Conservation (phyloP, 1,140 invertebrate species). For the Eufriesea mexicana region DNA sequence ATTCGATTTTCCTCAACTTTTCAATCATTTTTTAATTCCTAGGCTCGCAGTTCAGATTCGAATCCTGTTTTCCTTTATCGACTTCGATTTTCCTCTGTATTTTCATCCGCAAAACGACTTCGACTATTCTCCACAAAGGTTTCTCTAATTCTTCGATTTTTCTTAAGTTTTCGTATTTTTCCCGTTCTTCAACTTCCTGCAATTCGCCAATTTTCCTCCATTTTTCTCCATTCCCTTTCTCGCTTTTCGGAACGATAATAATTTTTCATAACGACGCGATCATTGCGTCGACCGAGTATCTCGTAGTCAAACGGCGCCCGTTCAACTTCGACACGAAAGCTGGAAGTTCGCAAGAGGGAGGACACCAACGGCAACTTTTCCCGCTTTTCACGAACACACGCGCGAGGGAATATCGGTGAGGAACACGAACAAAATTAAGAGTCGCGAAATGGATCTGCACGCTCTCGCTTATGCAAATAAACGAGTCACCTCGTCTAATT, state of each 20-base stretch:
- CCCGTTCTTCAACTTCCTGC: too few relatives aligned
- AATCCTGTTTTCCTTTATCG: too few relatives aligned
- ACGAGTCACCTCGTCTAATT: conserved; percentile 11
- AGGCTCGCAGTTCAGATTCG: too few relatives aligned
- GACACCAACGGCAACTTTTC: background rate
- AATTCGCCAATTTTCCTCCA: background rate
- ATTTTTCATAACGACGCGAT: background rate
- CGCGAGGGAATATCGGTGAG: background rate
- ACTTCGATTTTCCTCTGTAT: too few relatives aligned
- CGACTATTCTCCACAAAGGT: too few relatives aligned
- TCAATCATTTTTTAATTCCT: too few relatives aligned
- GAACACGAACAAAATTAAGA: conserved; percentile 2
- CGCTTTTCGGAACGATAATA: conserved; percentile 6
- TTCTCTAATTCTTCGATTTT: too few relatives aligned
- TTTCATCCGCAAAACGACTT: too few relatives aligned
- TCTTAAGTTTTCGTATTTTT: background rate
- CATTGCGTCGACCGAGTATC: background rate
- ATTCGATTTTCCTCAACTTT: too few relatives aligned
- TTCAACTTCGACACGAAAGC: background rate
- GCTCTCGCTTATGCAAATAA: conserved; percentile 7
- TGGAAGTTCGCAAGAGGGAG: background rate
- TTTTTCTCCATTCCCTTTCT: too few relatives aligned
- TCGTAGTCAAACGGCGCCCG: background rate
- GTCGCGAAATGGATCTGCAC: background rate
- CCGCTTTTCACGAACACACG: background rate